Evolutionary conservation across 2,888 invertebrate genomes (phyloP).

Genomic region (Aphidius colemani): DNA sequence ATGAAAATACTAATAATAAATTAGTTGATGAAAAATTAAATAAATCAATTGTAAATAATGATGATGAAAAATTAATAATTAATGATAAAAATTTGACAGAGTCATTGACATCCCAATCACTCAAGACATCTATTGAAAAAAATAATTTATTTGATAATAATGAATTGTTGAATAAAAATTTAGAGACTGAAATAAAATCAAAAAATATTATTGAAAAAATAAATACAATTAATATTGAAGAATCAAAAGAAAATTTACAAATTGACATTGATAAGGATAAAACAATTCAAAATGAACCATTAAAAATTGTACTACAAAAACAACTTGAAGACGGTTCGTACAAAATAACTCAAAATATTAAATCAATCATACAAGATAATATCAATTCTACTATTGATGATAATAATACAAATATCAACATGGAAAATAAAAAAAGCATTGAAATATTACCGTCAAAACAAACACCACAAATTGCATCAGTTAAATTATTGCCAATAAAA

Average conservation of each 20-base stretch:
- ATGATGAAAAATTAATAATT: slow-evolving; percentile 12
- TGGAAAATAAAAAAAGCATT: slow-evolving; percentile 35
- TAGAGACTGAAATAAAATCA: too few species aligned
- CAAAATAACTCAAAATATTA: slow-evolving; percentile 58
- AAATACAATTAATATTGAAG: slow-evolving; percentile 11
- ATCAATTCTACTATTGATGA: background rate
- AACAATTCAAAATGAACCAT: slow-evolving; percentile 44
- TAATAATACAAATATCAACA: too few species aligned
- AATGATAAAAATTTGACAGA: too few species aligned
- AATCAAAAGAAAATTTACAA: slow-evolving; percentile 27
- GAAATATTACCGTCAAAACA: slow-evolving; percentile 44
- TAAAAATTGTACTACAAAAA: slow-evolving; percentile 62
- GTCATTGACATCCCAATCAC: too few species aligned
- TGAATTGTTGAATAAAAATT: too few species aligned
- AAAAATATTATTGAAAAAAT: background rate
- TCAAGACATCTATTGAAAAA: too few species aligned
- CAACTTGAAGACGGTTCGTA: slow-evolving; percentile 61
- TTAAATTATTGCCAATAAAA: slow-evolving; percentile 60
- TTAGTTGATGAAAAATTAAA: slow-evolving; percentile 11
- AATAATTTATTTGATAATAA: too few species aligned
- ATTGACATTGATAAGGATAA: slow-evolving; percentile 36
- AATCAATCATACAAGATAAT: slow-evolving; percentile 31
- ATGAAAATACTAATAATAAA: slow-evolving; percentile 10
- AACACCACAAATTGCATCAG: slow-evolving; percentile 47
- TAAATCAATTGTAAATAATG: slow-evolving; percentile 11